Evolutionary conservation across 2,797 vertebrate genomes (phyloP).

Genomic region (Ptychobarbus kaznakovi): DNA sequence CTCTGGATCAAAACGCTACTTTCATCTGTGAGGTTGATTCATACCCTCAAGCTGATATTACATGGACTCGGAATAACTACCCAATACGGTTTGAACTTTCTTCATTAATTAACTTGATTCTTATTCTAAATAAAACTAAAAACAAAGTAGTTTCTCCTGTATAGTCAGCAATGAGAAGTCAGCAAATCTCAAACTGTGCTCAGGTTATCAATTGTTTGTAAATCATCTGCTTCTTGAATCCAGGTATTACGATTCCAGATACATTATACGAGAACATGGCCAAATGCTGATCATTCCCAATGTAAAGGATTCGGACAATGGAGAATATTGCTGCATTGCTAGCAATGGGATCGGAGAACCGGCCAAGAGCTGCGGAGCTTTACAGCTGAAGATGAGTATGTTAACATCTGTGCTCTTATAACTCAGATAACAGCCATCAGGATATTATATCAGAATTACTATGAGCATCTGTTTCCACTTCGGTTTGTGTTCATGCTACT

Average conservation of each 20-base stretch:
- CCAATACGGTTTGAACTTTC: constrained; percentile 85
- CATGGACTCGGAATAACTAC: constrained; percentile 95
- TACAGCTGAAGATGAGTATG: constrained; percentile 99
- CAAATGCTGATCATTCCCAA: constrained; percentile 92
- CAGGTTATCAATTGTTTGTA: not conserved
- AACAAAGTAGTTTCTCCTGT: not conserved
- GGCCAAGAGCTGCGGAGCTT: constrained; percentile 92
- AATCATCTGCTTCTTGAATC: constrained; percentile 20
- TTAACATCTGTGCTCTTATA: constrained; percentile 52
- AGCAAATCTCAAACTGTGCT: not conserved
- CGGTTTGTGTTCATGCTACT: not conserved
- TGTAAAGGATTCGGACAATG: constrained; percentile 89
- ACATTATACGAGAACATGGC: constrained; percentile 87
- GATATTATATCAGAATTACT: not conserved
- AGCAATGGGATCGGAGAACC: constrained; percentile 88
- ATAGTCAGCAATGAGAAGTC: not conserved
- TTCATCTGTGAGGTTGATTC: constrained; percentile 97
- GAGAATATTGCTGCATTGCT: constrained; percentile 92
- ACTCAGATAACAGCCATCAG: not conserved
- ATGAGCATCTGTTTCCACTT: not conserved
- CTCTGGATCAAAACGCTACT: constrained; percentile 91
- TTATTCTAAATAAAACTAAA: not conserved
- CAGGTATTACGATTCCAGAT: constrained; percentile 91
- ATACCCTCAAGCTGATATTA: constrained; percentile 87
- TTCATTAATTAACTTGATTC: not conserved